These are phyloP conservation scores for Xylota sylvarum DNA, from an alignment of 2,888 invertebrate species.

Conservation along the genomic window DNA sequence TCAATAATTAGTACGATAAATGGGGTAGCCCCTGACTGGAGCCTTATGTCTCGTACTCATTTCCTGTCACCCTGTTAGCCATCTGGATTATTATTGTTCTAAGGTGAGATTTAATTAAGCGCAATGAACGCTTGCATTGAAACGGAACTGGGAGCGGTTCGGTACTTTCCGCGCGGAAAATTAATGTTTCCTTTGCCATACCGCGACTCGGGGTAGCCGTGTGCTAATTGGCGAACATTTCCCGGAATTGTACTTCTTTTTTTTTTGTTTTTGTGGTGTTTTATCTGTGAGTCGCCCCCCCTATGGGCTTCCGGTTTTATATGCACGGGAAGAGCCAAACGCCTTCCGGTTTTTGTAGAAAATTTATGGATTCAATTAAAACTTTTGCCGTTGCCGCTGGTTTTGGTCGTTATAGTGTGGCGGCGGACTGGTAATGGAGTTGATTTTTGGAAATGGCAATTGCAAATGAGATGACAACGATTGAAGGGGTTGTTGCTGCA, in stretches of 20 bases:
- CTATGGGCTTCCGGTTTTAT: slow-evolving; percentile 52
- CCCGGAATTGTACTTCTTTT: slow-evolving; percentile 40
- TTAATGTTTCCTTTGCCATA: slow-evolving; percentile 59
- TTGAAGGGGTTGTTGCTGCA: slow-evolving; percentile 41
- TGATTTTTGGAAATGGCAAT: slow-evolving; percentile 55
- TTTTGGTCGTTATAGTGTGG: slow-evolving; percentile 69
- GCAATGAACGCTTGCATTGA: slow-evolving; percentile 66
- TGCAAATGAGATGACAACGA: slow-evolving; percentile 47
- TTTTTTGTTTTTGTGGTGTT: slow-evolving; percentile 33
- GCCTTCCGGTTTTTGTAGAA: slow-evolving; percentile 76
- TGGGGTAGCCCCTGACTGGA: slow-evolving; percentile 21
- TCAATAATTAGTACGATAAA: slow-evolving; percentile 71
- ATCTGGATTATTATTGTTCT: slow-evolving; percentile 62
- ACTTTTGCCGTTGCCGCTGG: slow-evolving; percentile 82
- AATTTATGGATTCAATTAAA: slow-evolving; percentile 84
- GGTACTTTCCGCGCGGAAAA: slow-evolving; percentile 69
- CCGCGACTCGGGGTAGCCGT: slow-evolving; percentile 23
- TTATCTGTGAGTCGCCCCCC: slow-evolving; percentile 57
- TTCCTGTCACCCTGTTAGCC: slow-evolving; percentile 50
- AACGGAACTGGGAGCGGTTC: slow-evolving; percentile 54
- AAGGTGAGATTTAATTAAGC: slow-evolving; percentile 76
- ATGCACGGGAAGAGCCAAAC: slow-evolving; percentile 52
- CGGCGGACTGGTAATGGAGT: slow-evolving; percentile 54
- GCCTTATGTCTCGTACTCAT: slow-evolving; percentile 36
- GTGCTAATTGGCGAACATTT: slow-evolving; percentile 75